phyloP scores from a whole-genome alignment of 2,113 vertebrate species.

The Leuciscus idus region DNA sequence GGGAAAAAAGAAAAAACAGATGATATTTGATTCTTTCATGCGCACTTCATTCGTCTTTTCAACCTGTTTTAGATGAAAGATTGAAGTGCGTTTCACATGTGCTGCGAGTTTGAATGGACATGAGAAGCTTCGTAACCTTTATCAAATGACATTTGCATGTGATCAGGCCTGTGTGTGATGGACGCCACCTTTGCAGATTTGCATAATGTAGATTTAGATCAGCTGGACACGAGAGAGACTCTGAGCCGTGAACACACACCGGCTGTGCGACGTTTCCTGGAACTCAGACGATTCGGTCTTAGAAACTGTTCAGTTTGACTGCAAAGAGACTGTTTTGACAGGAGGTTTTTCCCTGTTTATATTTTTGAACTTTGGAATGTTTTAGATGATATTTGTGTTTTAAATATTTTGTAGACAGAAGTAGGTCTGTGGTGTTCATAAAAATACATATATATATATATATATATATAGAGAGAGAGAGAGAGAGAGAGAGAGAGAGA shows the following conservation, averaged over 20 bases:
- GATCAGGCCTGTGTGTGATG: background rate
- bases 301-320: background rate
- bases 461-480: no score
- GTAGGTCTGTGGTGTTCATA: no score
- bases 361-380: no score
- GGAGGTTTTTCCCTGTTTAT: background rate
- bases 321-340: background rate
- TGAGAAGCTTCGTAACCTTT: background rate
- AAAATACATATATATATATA: no score
- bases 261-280: background rate
- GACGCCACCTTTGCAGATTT: background rate
- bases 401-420: no score
- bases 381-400: no score
- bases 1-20: slow-evolving; percentile 65
- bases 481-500: no score
- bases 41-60: slow-evolving; percentile 56
- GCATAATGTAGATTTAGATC: slow-evolving; percentile 30
- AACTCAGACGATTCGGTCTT: background rate
- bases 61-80: slow-evolving; percentile 66
- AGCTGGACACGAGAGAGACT: background rate
- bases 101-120: background rate
- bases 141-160: slow-evolving; percentile 56
- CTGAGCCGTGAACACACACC: background rate
- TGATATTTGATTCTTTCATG: slow-evolving; percentile 68
- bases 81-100: slow-evolving; percentile 71